A percentile compares a stretch with the other conserved stretches of the same genome.
phyloP scores from a whole-genome alignment of 2,888 invertebrate genomes.

The Sinodicranocentrus sp. region DNA sequence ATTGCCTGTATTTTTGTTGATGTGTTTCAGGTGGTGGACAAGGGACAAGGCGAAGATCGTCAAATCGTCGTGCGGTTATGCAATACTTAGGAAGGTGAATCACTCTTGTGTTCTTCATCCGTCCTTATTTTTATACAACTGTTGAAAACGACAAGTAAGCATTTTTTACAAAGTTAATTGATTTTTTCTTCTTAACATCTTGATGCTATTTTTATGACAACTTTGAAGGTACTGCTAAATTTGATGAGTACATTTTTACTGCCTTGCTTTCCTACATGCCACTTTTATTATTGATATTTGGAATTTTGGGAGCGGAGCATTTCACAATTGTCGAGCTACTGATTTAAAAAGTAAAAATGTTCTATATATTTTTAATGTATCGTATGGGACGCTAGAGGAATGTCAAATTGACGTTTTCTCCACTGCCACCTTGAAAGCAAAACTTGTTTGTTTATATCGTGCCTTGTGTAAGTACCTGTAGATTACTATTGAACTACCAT shows the following conservation, averaged over 20 bases:
- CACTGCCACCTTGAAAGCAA: conserved; percentile 25
- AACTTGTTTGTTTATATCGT: conserved; percentile 30
- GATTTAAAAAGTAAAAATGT: too few species aligned
- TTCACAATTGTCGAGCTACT: too few species aligned
- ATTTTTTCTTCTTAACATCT: conserved; percentile 1
- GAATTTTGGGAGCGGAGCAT: conserved; percentile 19
- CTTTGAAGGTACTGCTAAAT: too few species aligned
- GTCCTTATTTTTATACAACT: not conserved
- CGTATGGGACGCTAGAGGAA: too few species aligned
- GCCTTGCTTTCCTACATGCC: too few species aligned
- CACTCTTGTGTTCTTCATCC: conserved; percentile 23
- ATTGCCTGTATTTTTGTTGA: conserved; percentile 20
- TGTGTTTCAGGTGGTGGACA: conserved; percentile 18
- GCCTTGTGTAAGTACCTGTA: not conserved
- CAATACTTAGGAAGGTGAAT: conserved; percentile 41
- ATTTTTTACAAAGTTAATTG: conserved; percentile 10
- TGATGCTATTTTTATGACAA: conserved; percentile 7
- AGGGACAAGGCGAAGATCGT: conserved; percentile 28
- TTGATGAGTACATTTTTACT: too few species aligned
- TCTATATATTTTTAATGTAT: too few species aligned
- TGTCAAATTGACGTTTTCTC: not conserved
- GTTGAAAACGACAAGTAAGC: conserved; percentile 30
- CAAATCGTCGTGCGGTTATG: conserved; percentile 40
- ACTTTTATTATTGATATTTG: conserved; percentile 11
- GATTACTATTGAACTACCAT: not conserved